A percentile compares a stretch with the other conserved stretches of the same genome.
Evolutionary conservation across 2,113 vertebrate species (phyloP).

Genomic region (Lophochroa leadbeateri): DNA sequence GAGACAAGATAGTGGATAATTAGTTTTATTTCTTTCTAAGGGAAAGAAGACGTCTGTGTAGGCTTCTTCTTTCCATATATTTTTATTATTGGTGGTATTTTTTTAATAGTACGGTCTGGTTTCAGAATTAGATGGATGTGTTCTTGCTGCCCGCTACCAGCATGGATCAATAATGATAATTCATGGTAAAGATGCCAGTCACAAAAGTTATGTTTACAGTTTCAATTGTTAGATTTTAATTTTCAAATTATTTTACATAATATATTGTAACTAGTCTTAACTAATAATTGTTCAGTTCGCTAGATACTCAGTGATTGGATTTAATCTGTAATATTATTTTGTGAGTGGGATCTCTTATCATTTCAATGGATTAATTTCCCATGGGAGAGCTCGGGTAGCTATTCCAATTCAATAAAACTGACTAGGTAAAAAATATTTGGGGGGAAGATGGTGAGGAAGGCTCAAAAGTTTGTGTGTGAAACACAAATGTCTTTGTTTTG

Average conservation of each 20-base stretch:
- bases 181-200: background rate
- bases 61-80: background rate
- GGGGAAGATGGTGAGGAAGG: background rate
- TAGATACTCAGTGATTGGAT: background rate
- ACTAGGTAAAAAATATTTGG: background rate
- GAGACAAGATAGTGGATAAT: background rate
- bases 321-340: background rate
- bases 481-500: background rate
- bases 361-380: background rate
- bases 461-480: background rate
- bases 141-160: background rate
- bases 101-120: background rate
- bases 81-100: background rate
- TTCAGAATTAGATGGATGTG: background rate
- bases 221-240: background rate
- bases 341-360: background rate
- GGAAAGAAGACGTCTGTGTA: background rate
- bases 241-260: background rate
- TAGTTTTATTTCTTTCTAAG: background rate
- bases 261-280: background rate
- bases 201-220: background rate
- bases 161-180: background rate
- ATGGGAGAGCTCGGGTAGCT: background rate
- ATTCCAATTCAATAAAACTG: background rate
- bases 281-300: background rate